Evolutionary conservation across 53 echinoderm and acorn worm genomes (phyloP).

Genomic region (Mesocentrotus franciscanus): DNA sequence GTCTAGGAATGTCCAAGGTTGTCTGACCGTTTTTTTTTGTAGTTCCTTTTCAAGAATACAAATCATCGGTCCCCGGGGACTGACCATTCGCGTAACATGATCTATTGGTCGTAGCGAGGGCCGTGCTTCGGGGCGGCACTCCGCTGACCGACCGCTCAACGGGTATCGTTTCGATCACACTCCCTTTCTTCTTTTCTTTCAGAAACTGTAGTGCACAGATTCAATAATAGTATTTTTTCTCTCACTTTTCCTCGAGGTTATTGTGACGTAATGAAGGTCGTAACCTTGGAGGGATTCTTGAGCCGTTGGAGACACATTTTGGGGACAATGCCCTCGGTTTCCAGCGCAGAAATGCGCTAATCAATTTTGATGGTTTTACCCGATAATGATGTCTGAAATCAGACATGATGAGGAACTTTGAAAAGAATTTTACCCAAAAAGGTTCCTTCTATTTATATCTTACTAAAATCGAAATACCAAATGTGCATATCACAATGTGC

Average conservation of each 20-base stretch:
- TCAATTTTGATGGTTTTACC: not conserved
- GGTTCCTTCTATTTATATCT: no score
- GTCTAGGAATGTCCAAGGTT: conserved; percentile 49
- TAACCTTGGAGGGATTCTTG: not conserved
- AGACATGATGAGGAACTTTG: no score
- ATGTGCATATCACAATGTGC: no score
- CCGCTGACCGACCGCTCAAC: not conserved
- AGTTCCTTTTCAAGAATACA: not conserved
- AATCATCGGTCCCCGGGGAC: not conserved
- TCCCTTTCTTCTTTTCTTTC: not conserved
- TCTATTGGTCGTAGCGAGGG: not conserved
- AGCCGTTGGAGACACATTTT: conserved; percentile 13
- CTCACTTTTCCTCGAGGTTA: conserved; percentile 7
- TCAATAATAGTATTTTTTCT: not conserved
- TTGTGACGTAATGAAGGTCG: conserved; percentile 11
- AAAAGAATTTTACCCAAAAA: no score
- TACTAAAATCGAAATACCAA: no score
- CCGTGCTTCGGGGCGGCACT: not conserved
- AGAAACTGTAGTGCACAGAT: not conserved
- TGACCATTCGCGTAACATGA: conserved; percentile 1
- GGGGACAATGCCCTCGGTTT: not conserved
- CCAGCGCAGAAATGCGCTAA: not conserved
- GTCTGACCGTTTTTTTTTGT: not conserved
- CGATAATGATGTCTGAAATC: no score
- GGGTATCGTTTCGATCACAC: not conserved